Evolutionary conservation across 1,140 invertebrate genomes (phyloP), one percentile per base, ranked within the genome.

Genomic region (Nomia melanderi): DNA sequence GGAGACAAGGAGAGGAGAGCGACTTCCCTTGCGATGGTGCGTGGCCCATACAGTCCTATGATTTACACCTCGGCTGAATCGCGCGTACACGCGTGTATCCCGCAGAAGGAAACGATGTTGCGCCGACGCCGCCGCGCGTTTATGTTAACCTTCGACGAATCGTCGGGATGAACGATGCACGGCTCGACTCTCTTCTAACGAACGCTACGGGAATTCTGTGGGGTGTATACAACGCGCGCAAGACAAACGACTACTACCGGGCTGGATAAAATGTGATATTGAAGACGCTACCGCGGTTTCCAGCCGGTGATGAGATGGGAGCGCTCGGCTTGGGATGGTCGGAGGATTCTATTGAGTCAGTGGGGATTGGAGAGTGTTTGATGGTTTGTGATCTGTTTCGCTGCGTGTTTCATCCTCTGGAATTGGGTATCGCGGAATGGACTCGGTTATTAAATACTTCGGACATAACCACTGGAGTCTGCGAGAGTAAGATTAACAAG

Each of bases 61-160:
- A 87, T 87, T 87, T 87, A 87, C 86, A 79, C 80, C 77, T 81
- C 64, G 67, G 25, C 39, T 79, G 81, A 79, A 86, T 84, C 76
- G 56, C 29, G 36, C 70, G 80, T 65, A 71, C 47, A 56, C 71
- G 72, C 59, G 20, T 60, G 64, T 67, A 69, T 56, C 41, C 65
- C 29, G 23, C 25, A 11, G 36, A 57, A 75, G 14, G 39, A 33
- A 39, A 62, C 73, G 31, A 56, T 67, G 31, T n/a, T 67, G 50
- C 50, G 47, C 31, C n/a, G 41, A 17, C 20, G 50, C 31, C 23
- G n/a, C n/a, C n/a, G n/a, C n/a, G n/a, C n/a, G 64, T 67, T 69
- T 67, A 57, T 60, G 54, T 47, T 69, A 76, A 69, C 53, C 17
- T 69, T 60, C 65, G 73, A 67, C 53, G 39, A 59, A 76, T 59